These are phyloP conservation scores for Turnix velox DNA, from an alignment of 2,113 vertebrate genomes.

Conservation along the genomic window DNA sequence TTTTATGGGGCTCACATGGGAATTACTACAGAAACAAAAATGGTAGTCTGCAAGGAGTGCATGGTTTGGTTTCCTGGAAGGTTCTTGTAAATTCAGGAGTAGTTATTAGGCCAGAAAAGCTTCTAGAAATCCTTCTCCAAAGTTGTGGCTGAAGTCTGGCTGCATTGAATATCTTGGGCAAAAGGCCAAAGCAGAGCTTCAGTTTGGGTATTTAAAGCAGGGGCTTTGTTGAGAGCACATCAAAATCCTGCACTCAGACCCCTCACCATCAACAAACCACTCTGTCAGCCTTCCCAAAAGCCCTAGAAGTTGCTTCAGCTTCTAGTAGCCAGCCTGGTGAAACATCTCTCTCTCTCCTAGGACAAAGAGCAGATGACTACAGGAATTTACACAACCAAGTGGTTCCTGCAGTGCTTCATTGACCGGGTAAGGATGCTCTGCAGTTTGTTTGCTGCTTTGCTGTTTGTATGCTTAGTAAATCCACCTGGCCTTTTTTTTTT, in stretches of 20 bases:
- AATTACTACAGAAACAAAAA: not conserved
- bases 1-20: not conserved
- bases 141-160: not conserved
- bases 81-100: not conserved
- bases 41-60: not conserved
- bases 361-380: slow-evolving; percentile 93
- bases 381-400: slow-evolving; percentile 92
- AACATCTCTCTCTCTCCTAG: slow-evolving; percentile 44
- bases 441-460: not conserved
- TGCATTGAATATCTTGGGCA: not conserved
- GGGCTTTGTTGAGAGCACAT: not conserved
- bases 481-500: not conserved
- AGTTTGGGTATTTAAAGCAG: not conserved
- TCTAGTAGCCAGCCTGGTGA: not conserved
- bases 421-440: slow-evolving; percentile 80
- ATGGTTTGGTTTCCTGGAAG: not conserved
- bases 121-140: not conserved
- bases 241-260: not conserved
- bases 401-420: slow-evolving; percentile 94
- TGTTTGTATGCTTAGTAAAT: not conserved
- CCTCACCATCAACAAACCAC: not conserved
- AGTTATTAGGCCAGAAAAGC: not conserved
- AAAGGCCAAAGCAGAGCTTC: not conserved
- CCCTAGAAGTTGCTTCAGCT: not conserved
- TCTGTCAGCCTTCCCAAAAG: not conserved